phyloP scores from a whole-genome alignment of 37 sponge, comb jelly and placozoan species.

The Axinella damicornis region DNA sequence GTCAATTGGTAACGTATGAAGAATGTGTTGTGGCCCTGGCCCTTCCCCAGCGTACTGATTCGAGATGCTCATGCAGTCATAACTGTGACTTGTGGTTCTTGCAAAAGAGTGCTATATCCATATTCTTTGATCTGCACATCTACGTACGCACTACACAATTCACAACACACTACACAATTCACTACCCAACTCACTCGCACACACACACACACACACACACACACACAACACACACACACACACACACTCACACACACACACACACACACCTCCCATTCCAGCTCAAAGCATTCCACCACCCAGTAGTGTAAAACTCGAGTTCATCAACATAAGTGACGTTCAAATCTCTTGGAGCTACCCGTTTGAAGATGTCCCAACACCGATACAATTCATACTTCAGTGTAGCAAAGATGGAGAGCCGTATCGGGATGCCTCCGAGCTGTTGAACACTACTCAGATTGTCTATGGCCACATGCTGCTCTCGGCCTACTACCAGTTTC shows the following conservation, averaged over 20 bases:
- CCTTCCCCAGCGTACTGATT: too few species aligned
- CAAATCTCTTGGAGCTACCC: slow-evolving; percentile 37
- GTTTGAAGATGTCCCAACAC: neutral
- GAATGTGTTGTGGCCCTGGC: too few species aligned
- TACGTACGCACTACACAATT: too few species aligned
- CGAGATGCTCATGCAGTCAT: too few species aligned
- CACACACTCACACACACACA: neutral
- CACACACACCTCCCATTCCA: neutral
- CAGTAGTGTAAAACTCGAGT: neutral
- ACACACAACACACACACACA: too few species aligned
- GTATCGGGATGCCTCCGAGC: slow-evolving; percentile 2
- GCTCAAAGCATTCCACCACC: neutral
- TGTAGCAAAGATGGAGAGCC: slow-evolving; percentile 45
- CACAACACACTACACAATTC: too few species aligned
- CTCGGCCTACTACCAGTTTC: slow-evolving; percentile 42
- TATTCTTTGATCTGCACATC: too few species aligned
- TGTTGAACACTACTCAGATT: neutral
- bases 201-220: neutral
- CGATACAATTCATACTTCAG: slow-evolving; percentile 28
- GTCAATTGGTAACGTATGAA: too few species aligned
- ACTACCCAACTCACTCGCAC: neutral
- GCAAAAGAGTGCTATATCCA: too few species aligned
- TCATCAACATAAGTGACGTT: slow-evolving; percentile 39
- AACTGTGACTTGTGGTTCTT: too few species aligned
- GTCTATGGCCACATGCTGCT: slow-evolving; percentile 31